Percentiles rank a stretch among this genome's conserved stretches.
phyloP scores from a whole-genome alignment of 2,113 vertebrate species.

The Etheostoma cragini region DNA sequence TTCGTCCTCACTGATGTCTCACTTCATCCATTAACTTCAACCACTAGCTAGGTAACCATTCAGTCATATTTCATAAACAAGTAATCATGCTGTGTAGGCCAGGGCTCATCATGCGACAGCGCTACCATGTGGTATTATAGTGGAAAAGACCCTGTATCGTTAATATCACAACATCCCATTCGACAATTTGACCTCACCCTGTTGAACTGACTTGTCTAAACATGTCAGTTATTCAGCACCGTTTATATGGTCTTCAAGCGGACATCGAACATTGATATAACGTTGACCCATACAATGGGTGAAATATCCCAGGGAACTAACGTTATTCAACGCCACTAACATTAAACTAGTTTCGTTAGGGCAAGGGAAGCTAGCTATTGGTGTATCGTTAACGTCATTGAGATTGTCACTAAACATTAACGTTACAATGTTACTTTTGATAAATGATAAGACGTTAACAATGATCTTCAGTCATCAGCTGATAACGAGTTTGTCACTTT shows the following conservation, averaged over 20 bases:
- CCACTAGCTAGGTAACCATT: background rate
- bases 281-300: background rate
- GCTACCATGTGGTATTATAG: slow-evolving; percentile 39
- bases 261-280: background rate
- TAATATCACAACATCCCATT: slow-evolving; percentile 10
- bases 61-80: background rate
- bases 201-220: background rate
- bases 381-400: background rate
- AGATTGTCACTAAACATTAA: background rate
- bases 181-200: slow-evolving; percentile 37
- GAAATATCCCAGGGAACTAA: background rate
- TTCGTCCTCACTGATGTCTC: background rate
- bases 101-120: slow-evolving; percentile 8
- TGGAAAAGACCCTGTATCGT: background rate
- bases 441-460: background rate
- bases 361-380: background rate
- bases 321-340: background rate
- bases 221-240: background rate
- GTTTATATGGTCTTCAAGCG: background rate
- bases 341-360: background rate
- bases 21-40: background rate
- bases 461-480: background rate
- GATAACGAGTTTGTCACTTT: slow-evolving; percentile 1
- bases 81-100: background rate
- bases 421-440: background rate